Conservation (phyloP, 2,797 vertebrate species). For the Cygnus olor region DNA sequence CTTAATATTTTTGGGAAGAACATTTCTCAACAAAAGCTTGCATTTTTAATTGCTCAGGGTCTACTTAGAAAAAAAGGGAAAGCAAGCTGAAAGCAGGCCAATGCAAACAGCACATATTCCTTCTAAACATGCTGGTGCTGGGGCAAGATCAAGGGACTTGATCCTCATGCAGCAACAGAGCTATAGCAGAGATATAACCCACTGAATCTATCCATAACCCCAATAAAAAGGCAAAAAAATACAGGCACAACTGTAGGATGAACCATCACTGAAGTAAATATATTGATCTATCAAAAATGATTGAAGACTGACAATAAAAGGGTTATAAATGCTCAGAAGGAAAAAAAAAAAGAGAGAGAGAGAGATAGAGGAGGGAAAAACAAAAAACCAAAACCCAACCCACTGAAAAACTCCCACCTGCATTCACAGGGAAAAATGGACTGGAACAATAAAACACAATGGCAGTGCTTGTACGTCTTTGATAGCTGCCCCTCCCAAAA, state of each 20-base stretch:
- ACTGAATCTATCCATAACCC: conserved; percentile 10
- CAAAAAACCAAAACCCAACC: conserved; percentile 32
- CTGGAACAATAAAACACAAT: conserved; percentile 58
- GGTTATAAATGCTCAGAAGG: conserved; percentile 49
- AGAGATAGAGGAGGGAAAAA: not conserved
- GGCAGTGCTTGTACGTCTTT: conserved; percentile 21
- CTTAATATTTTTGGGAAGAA: not conserved
- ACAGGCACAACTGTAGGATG: not conserved
- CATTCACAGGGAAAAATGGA: conserved; percentile 46
- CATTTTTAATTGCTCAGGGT: not conserved
- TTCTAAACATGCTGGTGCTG: not conserved
- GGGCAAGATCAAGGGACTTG: not conserved
- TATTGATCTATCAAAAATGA: conserved; percentile 65
- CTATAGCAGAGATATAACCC: not conserved
- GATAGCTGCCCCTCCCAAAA: conserved; percentile 59
- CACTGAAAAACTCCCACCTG: conserved; percentile 53
- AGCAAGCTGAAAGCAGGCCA: not conserved
- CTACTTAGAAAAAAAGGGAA: not conserved
- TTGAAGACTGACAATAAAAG: conserved; percentile 67
- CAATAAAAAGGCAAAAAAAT: not conserved
- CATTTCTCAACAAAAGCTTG: not conserved
- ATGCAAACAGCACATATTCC: not conserved
- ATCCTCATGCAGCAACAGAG: rapidly evolving
- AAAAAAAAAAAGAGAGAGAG: not conserved
- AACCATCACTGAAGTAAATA: conserved; percentile 51